These are phyloP conservation scores for Pangasius djambal DNA, from an alignment of 2,797 vertebrate species.

Conservation along the genomic window DNA sequence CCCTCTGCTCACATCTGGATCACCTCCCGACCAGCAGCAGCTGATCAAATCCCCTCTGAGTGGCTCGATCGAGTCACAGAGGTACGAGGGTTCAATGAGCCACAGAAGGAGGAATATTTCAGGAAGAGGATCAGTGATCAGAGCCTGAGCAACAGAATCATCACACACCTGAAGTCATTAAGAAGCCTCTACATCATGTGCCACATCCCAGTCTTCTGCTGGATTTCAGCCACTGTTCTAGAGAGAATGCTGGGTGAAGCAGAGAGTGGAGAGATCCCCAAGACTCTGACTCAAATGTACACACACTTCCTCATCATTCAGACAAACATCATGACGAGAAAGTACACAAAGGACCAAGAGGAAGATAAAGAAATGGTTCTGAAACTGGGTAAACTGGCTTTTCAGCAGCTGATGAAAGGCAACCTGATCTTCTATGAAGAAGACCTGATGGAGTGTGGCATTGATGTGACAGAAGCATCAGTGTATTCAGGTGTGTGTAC, in stretches of 20 bases:
- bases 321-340: too few relatives aligned
- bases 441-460: not conserved
- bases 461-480: slow-evolving; percentile 4
- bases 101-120: slow-evolving; percentile 7
- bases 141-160: not conserved
- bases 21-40: slow-evolving; percentile 1
- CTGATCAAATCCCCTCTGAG: not conserved
- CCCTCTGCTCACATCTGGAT: slow-evolving; percentile 9
- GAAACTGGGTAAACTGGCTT: too few relatives aligned
- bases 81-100: slow-evolving; percentile 15
- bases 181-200: too few relatives aligned
- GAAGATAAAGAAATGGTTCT: too few relatives aligned
- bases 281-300: too few relatives aligned
- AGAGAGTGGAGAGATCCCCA: too few relatives aligned
- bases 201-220: too few relatives aligned
- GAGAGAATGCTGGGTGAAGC: not conserved
- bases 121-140: slow-evolving; percentile 10
- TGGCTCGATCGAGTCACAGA: not conserved
- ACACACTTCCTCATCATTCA: too few relatives aligned
- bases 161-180: not conserved
- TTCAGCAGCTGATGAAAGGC: not conserved
- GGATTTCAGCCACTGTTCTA: not conserved
- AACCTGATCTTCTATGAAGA: slow-evolving; percentile 15
- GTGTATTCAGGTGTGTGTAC: slow-evolving; percentile 20
- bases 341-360: too few relatives aligned